A percentile compares a stretch with the other conserved stretches of the same genome.
phyloP scores from a whole-genome alignment of 2,797 vertebrate species.

The Sphaeramia orbicularis region DNA sequence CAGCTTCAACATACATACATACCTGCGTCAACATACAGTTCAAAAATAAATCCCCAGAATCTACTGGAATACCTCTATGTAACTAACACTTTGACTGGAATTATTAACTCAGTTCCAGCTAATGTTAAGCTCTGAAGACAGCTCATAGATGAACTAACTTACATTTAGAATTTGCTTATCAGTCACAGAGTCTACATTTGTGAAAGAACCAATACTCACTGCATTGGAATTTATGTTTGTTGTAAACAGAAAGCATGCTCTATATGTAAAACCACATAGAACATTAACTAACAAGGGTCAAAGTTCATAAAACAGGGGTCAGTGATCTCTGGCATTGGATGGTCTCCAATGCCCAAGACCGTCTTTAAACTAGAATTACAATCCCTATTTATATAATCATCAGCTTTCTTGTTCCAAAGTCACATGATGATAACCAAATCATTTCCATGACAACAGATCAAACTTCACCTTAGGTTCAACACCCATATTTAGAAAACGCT shows the following conservation, averaged over 20 bases:
- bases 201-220: background rate
- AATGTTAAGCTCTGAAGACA: no score
- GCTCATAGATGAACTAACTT: background rate
- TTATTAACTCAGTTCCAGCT: no score
- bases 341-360: no score
- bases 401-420: background rate
- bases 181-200: background rate
- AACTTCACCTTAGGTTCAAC: background rate
- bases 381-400: background rate
- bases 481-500: background rate
- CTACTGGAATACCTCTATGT: no score
- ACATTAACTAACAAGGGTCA: background rate
- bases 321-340: background rate
- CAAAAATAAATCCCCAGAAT: background rate
- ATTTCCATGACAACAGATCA: background rate
- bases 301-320: background rate
- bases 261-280: background rate
- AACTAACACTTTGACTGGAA: background rate
- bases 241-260: background rate
- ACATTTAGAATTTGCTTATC: background rate
- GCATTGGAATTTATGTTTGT: background rate
- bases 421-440: background rate
- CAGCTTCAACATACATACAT: no score
- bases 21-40: constrained; percentile 20
- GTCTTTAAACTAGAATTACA: background rate